Conservation (phyloP, 2,888 invertebrate genomes). For the Syritta pipiens region DNA sequence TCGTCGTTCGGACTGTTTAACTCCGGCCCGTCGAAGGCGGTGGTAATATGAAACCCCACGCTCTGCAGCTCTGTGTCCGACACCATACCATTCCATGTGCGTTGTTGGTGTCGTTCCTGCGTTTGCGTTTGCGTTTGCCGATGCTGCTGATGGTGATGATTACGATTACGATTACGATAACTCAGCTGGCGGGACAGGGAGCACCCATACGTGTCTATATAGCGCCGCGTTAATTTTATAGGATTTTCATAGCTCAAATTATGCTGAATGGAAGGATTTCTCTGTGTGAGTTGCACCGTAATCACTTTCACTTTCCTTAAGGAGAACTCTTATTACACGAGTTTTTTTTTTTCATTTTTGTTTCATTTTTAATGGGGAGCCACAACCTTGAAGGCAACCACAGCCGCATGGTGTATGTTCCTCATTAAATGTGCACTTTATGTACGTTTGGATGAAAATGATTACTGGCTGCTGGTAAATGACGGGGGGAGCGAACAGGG, state of each 20-base stretch:
- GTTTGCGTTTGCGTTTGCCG: too few relatives aligned
- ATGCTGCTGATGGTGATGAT: conserved; percentile 15
- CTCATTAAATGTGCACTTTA: conserved; percentile 58
- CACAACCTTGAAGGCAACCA: conserved; percentile 42
- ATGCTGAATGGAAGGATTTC: conserved; percentile 29
- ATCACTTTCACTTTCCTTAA: conserved; percentile 24
- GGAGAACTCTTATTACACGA: conserved; percentile 8
- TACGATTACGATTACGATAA: conserved; percentile 28
- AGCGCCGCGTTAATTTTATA: conserved; percentile 50
- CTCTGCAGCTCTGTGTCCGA: neutral
- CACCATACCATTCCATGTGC: too few relatives aligned
- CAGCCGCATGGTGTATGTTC: neutral
- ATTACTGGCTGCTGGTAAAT: conserved; percentile 17
- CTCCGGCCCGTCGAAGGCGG: neutral
- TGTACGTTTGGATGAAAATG: conserved; percentile 40
- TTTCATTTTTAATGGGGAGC: conserved; percentile 10
- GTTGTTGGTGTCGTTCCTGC: too few relatives aligned
- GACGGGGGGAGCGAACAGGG: conserved; percentile 16
- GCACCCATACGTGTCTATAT: conserved; percentile 32
- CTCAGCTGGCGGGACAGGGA: conserved; percentile 4
- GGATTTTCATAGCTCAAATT: conserved; percentile 58
- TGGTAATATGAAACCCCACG: conserved; percentile 46
- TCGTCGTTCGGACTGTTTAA: neutral
- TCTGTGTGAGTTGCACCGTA: neutral
- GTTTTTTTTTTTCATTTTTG: too few relatives aligned